These are phyloP conservation scores for Scaptomyza parva DNA, from an alignment of 2,888 invertebrate species.

Conservation along the genomic window DNA sequence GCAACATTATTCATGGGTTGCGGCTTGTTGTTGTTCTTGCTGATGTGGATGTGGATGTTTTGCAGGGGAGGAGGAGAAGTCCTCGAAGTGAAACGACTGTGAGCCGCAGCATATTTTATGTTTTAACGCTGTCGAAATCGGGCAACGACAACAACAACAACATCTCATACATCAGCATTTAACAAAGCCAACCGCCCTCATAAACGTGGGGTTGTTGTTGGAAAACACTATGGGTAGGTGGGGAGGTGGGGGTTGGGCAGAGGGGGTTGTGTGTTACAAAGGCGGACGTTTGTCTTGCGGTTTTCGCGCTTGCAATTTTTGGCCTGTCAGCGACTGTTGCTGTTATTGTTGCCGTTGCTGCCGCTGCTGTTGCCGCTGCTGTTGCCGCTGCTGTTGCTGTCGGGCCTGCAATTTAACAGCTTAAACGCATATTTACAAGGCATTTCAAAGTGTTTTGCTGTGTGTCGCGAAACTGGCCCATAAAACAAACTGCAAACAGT, in stretches of 20 bases:
- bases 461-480: slow-evolving; percentile 51
- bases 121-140: slow-evolving; percentile 83
- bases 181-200: slow-evolving; percentile 45
- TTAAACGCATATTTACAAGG: slow-evolving; percentile 75
- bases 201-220: slow-evolving; percentile 42
- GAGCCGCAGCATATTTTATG: slow-evolving; percentile 80
- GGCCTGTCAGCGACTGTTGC: slow-evolving; percentile 69
- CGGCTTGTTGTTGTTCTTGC: slow-evolving; percentile 13
- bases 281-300: slow-evolving; percentile 71
- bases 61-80: not conserved
- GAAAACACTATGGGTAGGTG: not conserved
- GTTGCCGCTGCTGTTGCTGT: slow-evolving; percentile 13
- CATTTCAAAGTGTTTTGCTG: slow-evolving; percentile 58
- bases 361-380: slow-evolving; percentile 1
- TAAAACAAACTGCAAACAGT: slow-evolving; percentile 43
- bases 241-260: not conserved
- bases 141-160: slow-evolving; percentile 47
- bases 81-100: slow-evolving; percentile 41
- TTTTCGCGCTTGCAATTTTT: slow-evolving; percentile 73
- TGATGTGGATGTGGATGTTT: not conserved
- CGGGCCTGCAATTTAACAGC: slow-evolving; percentile 73
- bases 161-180: slow-evolving; percentile 29
- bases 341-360: slow-evolving; percentile 30
- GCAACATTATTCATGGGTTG: slow-evolving; percentile 75
- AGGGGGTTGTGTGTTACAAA: slow-evolving; percentile 8